Evolutionary conservation across 2,797 vertebrate species (phyloP).

Genomic region (Anguilla megastoma): DNA sequence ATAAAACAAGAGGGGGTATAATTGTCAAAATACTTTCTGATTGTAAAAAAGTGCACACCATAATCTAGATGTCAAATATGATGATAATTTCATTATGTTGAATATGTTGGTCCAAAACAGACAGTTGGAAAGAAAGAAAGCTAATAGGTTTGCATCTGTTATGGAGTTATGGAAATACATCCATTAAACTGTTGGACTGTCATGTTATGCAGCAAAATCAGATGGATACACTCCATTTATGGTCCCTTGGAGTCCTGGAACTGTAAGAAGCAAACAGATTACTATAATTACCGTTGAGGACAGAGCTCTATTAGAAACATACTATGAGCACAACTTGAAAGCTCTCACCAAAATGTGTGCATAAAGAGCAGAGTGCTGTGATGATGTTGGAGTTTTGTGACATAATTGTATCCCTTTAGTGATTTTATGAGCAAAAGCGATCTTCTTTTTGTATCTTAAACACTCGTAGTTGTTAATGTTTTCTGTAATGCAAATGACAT

Average conservation of each 20-base stretch:
- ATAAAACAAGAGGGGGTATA: not conserved
- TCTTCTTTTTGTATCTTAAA: constrained; percentile 13
- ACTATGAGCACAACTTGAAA: constrained; percentile 62
- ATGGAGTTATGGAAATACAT: constrained; percentile 38
- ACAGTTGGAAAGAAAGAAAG: not conserved
- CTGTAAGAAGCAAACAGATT: constrained; percentile 66
- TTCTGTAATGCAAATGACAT: not conserved
- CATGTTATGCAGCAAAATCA: constrained; percentile 64
- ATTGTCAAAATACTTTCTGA: not conserved
- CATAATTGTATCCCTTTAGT: constrained; percentile 7
- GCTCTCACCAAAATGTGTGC: constrained; percentile 54
- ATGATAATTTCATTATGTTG: not conserved
- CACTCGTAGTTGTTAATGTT: not conserved
- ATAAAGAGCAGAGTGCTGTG: constrained; percentile 44
- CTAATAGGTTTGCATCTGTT: constrained; percentile 43
- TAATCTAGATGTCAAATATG: not conserved
- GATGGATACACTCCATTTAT: constrained; percentile 64
- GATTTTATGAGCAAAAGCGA: constrained; percentile 34
- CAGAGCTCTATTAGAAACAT: constrained; percentile 62
- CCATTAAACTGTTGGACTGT: constrained; percentile 23
- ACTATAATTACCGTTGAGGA: constrained; percentile 68
- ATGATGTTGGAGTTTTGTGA: constrained; percentile 39
- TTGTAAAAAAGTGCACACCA: not conserved
- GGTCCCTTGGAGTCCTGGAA: constrained; percentile 62
- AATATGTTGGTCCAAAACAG: not conserved